Evolutionary conservation across 2,113 vertebrate species (phyloP), one percentile per base, ranked within the genome.

Genomic region (Oreotragus oreotragus): DNA sequence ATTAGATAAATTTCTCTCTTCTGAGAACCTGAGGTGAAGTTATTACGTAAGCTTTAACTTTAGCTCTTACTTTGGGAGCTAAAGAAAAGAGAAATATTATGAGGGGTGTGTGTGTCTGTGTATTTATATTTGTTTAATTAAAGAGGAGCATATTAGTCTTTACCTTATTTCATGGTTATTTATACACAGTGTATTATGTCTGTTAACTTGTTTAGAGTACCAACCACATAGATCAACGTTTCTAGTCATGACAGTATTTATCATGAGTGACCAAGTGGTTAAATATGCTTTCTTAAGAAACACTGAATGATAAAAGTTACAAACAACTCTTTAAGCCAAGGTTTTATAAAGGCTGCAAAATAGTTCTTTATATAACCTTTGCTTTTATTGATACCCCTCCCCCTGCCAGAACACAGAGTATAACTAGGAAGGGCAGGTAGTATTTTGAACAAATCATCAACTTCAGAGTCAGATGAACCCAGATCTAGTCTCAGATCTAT

Each of bases 311-410:
- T 93, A 11, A 36, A 89, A 83, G 55, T 92, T 84, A 43, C 14
- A 49, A 39, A 47, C 53, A 88, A 39, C 47, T 93, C 2, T 81
- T 94, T 90, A 36, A 64, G 53, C 30, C 43, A 76, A 81, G 23
- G 28, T 87, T 94, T 90, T 76, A 28, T 57, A 91, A 73, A 93
- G 27, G 13, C 64, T 96, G 21, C 19, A 92, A 15, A 81, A 43
- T 36, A 47, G 12, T 85, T 96, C 45, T 96, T 95, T 58, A 27
- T 90, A 62, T 47, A 97, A n/a, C 15, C 47, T 36, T 93, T 96
- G 70, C 27, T 90, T 95, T 76, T 70, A 53, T 4, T 62, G 33
- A 88, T 57, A 30, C 36, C n/a, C 43, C 23, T 13, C 39, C 28
- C 12, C 39, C 23, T 43, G 16, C 3, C 53, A 15, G 39, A 55